These are phyloP conservation scores for Gymnosoma rotundatum DNA, from an alignment of 2,888 invertebrate genomes.

Conservation along the genomic window DNA sequence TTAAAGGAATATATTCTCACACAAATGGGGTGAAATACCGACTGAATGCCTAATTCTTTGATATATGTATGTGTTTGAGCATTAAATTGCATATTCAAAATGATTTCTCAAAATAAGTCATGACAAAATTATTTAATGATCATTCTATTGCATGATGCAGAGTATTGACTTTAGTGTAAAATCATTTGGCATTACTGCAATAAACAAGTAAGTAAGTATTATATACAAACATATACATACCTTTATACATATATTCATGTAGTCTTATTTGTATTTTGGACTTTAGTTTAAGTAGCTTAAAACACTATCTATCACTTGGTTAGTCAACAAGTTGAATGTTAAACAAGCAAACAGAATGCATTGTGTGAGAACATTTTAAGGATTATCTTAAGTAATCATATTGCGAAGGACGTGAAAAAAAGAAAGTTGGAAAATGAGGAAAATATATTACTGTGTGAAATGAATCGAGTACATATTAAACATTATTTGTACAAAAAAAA, in stretches of 20 bases:
- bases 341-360: background rate
- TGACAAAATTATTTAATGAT: constrained; percentile 41
- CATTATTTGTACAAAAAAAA: no score
- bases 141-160: constrained; percentile 14
- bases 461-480: no score
- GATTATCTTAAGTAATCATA: constrained; percentile 18
- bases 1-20: constrained; percentile 14
- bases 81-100: constrained; percentile 22
- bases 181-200: constrained; percentile 45
- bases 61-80: background rate
- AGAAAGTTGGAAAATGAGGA: no score
- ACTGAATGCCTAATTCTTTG: background rate
- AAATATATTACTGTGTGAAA: no score
- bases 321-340: constrained; percentile 31
- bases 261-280: constrained; percentile 62
- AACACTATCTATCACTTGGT: constrained; percentile 63
- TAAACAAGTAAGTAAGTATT: background rate
- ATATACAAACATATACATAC: no score
- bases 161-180: constrained; percentile 55
- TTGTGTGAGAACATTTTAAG: constrained; percentile 26
- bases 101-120: constrained; percentile 47
- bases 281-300: constrained; percentile 65
- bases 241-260: background rate
- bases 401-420: background rate
- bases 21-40: background rate